Evolutionary conservation across 2,113 vertebrate species (phyloP), one percentile per base, ranked within the genome.

Genomic region (Carettochelys insculpta): DNA sequence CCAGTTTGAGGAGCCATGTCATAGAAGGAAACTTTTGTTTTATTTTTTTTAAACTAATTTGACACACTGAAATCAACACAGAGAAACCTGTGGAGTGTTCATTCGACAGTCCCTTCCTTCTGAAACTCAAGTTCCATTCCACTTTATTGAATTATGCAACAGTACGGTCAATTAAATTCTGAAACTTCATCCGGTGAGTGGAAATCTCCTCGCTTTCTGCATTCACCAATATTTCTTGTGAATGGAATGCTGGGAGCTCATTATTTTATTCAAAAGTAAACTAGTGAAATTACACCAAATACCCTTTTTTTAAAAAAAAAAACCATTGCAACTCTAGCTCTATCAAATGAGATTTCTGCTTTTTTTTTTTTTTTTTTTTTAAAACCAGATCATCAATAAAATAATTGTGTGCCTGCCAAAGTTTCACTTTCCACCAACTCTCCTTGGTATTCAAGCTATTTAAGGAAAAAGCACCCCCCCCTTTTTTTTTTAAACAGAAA

Each of bases 231-330:
- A 38, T 65, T 16, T 65, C 61, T 65, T n/a, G 34, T 20, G 8
- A 65, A 65, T 65, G 16, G 34, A 4, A 65, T 65, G 17, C 17
- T 65, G 61, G 34, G 61, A 65, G 8, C 17, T 65, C 16, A 65
- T 65, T 65, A n/a, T 0, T 12, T 77, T 1, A 65, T 89, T 4
- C 1, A 10, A 54, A 1, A 2, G n/a, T 61, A 76, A 27, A 14
- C 10, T 41, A 24, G 13, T 80, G 41, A 14, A 27, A 87, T 7
- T 43, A 4, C 14, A 61, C 31, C 34, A 34, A 61, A 8, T 61
- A 27, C 8, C 1, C 27, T 85, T 73, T 50, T 31, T 81, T 51
- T 43, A 16, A 7, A 31, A 29, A 16, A 7, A 31, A 29, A 16
- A 61, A 61, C 16, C 6, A 34, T 17, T n/a, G 34, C 58, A 61